These are phyloP conservation scores for Cervus canadensis DNA, from an alignment of 2,113 vertebrate genomes.

Conservation along the genomic window DNA sequence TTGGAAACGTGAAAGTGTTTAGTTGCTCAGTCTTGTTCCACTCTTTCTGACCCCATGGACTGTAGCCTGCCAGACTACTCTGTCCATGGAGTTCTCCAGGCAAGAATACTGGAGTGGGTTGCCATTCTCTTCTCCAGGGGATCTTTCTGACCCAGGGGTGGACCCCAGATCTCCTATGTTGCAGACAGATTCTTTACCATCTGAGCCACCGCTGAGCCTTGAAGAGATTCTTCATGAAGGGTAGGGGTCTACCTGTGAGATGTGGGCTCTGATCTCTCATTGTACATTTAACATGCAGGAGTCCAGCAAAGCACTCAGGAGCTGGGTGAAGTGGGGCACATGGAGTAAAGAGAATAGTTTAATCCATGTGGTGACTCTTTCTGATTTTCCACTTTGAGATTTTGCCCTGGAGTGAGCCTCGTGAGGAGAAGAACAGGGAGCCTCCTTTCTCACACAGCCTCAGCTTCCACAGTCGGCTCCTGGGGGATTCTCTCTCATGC, in stretches of 20 bases:
- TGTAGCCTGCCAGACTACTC: background rate
- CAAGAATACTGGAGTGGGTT: background rate
- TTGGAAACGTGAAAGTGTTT: background rate
- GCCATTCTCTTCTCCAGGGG: background rate
- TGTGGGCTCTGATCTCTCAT: too few species aligned
- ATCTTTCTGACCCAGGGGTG: background rate
- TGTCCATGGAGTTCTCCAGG: background rate
- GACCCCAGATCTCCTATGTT: background rate
- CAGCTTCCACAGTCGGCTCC: background rate
- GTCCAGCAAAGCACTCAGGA: background rate
- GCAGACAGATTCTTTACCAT: background rate
- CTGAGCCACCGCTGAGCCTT: background rate
- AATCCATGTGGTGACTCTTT: background rate
- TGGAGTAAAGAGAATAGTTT: background rate
- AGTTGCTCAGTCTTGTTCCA: background rate
- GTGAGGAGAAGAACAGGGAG: rapidly evolving
- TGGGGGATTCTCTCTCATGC: background rate
- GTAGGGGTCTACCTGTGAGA: background rate
- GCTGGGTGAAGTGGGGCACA: rapidly evolving
- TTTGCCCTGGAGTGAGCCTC: background rate
- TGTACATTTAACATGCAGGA: background rate
- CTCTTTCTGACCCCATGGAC: background rate
- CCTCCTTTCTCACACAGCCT: background rate
- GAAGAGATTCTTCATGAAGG: background rate
- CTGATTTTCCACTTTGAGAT: background rate